Evolutionary conservation across 2,797 vertebrate species (phyloP), one percentile per base, ranked within the genome.

Genomic region (Ispidina picta): DNA sequence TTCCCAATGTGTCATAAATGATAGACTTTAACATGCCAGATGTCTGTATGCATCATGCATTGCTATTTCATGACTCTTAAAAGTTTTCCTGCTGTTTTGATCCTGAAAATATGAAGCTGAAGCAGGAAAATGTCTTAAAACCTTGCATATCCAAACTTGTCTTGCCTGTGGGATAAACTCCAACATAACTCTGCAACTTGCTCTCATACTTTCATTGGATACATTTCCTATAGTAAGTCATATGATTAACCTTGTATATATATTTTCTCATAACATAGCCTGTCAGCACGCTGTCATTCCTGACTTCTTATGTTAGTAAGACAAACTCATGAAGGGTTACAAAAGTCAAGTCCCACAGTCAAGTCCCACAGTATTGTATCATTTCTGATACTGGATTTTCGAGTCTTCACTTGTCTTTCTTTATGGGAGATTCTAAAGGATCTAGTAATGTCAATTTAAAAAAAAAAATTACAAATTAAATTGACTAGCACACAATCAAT

Each of bases 401-500:
- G 59, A 56, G 20, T 71, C 21, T 63, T n/a, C n/a, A 28, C 20
- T 79, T 84, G n/a, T 10, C n/a, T 20, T 73, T 91, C 39, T 83
- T 72, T 84, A 92, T 46, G 5, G 22, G 12, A 69, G 39, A 25
- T 74, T 93, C 48, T 83, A 72, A 88, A 87, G 79, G 15, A 51
- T 49, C 62, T 72, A 76, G 49, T 41, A 87, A 49, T 74, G 85
- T 21, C 37, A 63, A 64, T 28, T 86, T 83, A 41, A 4, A 81
- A 89, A 4, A 81, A 89, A 86, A 93, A 90, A 87, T 75, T 88
- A 81, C 63, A 87, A 93, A 87, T 72, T 72, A 91, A 94, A 90
- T 85, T 72, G 83, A 90, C 82, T 93, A 83, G 39, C 84, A 88
- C 70, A 89, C 44, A 93, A 83, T 83, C 63, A 83, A 80, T 83